Evolutionary conservation across 2,113 vertebrate species (phyloP).

Genomic region (Trochalopteron elliotii): DNA sequence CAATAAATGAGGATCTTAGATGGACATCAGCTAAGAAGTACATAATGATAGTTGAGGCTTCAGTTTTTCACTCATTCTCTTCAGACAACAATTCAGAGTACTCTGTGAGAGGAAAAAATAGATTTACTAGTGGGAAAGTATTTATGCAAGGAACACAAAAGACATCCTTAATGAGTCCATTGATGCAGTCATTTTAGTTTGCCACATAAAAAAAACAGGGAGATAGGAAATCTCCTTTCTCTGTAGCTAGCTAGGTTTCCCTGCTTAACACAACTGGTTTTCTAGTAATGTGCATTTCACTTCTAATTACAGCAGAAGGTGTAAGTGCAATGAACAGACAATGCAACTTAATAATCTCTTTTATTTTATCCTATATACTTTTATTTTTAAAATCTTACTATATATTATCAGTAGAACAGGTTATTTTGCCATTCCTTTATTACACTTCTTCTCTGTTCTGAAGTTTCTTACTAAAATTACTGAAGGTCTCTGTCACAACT

Average conservation of each 20-base stretch:
- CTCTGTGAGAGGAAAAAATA: background rate
- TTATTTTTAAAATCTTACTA: background rate
- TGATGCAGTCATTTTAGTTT: background rate
- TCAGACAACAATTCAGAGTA: background rate
- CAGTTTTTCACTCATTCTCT: background rate
- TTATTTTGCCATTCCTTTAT: background rate
- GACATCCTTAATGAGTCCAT: background rate
- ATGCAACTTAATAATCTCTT: background rate
- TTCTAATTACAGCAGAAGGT: background rate
- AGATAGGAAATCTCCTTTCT: background rate
- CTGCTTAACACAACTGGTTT: background rate
- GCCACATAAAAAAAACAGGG: background rate
- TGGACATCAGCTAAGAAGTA: background rate
- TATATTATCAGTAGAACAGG: background rate
- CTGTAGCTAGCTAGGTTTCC: background rate
- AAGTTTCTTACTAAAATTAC: background rate
- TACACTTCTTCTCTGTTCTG: background rate
- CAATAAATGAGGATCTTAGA: background rate
- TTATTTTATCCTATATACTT: background rate
- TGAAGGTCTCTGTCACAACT: background rate
- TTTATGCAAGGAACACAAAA: background rate
- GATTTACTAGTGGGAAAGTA: background rate
- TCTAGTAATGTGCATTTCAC: background rate
- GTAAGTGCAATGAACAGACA: background rate
- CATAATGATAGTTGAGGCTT: fast-evolving